These are phyloP conservation scores for Brachypalpus laphriformis DNA, from an alignment of 2,888 invertebrate genomes.

Conservation along the genomic window DNA sequence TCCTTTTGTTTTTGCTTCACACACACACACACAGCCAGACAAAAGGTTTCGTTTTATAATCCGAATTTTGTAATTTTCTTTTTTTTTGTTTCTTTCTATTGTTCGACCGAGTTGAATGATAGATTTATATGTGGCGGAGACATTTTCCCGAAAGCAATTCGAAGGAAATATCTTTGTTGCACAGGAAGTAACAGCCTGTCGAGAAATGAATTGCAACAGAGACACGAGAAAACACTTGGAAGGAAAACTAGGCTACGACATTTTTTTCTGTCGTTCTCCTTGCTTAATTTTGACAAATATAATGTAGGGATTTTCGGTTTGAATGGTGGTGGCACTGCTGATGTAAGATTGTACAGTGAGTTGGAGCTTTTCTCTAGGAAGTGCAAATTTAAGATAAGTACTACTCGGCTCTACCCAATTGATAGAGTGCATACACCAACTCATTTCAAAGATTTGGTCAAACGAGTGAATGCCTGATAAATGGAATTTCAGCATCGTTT, in stretches of 20 bases:
- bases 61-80: conserved; percentile 17
- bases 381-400: no score
- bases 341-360: conserved; percentile 36
- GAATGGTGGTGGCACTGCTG: conserved; percentile 23
- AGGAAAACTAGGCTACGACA: conserved; percentile 65
- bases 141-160: conserved; percentile 12
- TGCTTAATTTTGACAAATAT: conserved; percentile 59
- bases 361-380: background rate
- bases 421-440: no score
- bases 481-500: no score
- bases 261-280: conserved; percentile 45
- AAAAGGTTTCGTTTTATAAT: conserved; percentile 52
- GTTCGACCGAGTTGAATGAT: background rate
- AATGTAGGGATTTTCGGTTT: conserved; percentile 28
- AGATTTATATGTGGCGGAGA: background rate
- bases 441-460: no score
- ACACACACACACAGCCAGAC: background rate
- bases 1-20: conserved; percentile 38
- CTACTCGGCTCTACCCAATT: no score
- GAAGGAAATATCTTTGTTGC: background rate
- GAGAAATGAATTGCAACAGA: conserved; percentile 61
- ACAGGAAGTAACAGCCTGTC: conserved; percentile 41
- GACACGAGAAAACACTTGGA: conserved; percentile 65
- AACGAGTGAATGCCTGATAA: no score
- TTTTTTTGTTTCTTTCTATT: background rate